Conservation (phyloP, 1,140 invertebrate genomes). For the Drosophila malerkotliana region DNA sequence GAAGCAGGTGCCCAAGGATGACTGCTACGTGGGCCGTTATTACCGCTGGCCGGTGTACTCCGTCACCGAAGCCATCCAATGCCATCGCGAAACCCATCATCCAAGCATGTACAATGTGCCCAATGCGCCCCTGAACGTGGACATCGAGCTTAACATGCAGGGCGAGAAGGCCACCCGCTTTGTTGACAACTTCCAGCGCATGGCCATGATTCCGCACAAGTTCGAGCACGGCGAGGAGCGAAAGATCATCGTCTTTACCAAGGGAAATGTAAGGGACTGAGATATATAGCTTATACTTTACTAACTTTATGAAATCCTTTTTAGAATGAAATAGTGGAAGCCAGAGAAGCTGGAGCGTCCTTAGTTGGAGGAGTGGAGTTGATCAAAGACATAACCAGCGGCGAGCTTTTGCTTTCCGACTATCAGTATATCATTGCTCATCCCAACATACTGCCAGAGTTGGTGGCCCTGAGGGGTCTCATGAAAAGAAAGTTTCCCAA, state of each 20-base stretch:
- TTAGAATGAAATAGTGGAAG: background rate
- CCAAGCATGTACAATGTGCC: constrained; percentile 90
- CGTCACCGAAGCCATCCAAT: constrained; percentile 89
- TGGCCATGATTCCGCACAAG: constrained; percentile 86
- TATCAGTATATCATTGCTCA: constrained; percentile 91
- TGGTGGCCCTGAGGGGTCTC: constrained; percentile 89
- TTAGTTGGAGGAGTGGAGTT: constrained; percentile 88
- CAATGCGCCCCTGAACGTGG: constrained; percentile 87
- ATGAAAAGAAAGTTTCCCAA: constrained; percentile 91
- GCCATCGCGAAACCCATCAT: constrained; percentile 90
- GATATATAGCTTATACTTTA: background rate
- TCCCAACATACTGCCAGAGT: constrained; percentile 90
- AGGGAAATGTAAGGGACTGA: constrained; percentile 82
- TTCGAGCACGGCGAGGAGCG: constrained; percentile 88
- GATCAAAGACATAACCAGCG: constrained; percentile 90
- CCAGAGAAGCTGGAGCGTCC: constrained; percentile 87
- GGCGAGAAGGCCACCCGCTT: constrained; percentile 86
- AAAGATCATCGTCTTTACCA: constrained; percentile 89
- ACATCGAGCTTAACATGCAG: constrained; percentile 90
- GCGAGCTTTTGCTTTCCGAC: constrained; percentile 88
- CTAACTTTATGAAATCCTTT: background rate
- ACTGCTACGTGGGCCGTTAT: constrained; percentile 88
- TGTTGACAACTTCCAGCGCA: constrained; percentile 87
- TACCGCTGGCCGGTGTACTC: constrained; percentile 87
- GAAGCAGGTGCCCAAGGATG: constrained; percentile 86